These are phyloP conservation scores for Agapostemon virescens DNA, from an alignment of 2,888 invertebrate species.

Conservation along the genomic window DNA sequence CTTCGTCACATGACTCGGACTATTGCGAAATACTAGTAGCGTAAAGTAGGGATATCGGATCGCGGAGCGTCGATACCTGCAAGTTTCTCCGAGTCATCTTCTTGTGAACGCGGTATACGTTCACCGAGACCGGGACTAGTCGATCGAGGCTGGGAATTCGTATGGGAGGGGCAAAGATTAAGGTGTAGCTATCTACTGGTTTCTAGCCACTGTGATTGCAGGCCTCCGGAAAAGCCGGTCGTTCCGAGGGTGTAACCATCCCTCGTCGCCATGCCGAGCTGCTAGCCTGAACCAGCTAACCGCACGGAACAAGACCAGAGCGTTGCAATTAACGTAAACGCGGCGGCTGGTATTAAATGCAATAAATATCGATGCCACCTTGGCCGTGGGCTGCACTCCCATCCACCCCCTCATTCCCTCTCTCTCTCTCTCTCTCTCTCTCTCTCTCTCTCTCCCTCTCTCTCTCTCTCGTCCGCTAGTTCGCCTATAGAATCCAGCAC, in stretches of 20 bases:
- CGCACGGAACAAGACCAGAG: conserved; percentile 25
- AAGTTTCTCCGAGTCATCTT: too few relatives aligned
- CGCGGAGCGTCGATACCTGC: too few relatives aligned
- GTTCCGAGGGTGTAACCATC: conserved; percentile 15
- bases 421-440: too few relatives aligned
- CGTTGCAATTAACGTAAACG: conserved; percentile 55
- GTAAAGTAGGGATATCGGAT: too few relatives aligned
- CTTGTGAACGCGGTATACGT: too few relatives aligned
- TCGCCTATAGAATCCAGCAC: background rate
- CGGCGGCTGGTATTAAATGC: conserved; percentile 51
- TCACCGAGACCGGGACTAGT: conserved; percentile 38
- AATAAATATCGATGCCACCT: conserved; percentile 57
- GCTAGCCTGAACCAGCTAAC: conserved; percentile 27
- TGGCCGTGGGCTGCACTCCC: conserved; percentile 22
- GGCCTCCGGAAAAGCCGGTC: conserved; percentile 14
- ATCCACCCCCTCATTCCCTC: background rate
- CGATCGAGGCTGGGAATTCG: conserved; percentile 33
- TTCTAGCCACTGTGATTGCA: conserved; percentile 17
- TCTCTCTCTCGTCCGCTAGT: background rate
- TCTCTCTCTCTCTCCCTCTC: background rate
- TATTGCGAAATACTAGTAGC: too few relatives aligned
- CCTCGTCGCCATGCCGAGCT: background rate
- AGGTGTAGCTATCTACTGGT: conserved; percentile 5
- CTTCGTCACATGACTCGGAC: too few relatives aligned
- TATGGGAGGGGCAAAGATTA: conserved; percentile 37